Evolutionary conservation across 1,140 invertebrate species (phyloP).

Genomic region (Elymnias hypermnestra): DNA sequence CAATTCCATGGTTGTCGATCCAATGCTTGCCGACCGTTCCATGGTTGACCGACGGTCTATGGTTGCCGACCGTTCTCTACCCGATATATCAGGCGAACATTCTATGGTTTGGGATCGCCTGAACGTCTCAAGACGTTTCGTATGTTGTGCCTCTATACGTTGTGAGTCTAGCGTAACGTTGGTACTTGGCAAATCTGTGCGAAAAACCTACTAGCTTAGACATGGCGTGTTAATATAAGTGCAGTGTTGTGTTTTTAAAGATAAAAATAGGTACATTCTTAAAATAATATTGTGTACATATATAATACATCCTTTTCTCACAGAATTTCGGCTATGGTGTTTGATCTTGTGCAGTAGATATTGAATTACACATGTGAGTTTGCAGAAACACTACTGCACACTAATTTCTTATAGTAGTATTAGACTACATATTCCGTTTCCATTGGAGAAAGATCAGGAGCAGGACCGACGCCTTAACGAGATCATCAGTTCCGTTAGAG

Average conservation of each 20-base stretch:
- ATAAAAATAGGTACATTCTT: no score
- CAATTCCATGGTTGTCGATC: conserved; percentile 4
- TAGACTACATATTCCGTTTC: no score
- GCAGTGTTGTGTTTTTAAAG: conserved; percentile 17
- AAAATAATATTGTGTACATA: no score
- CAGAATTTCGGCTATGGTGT: no score
- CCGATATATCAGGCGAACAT: conserved; percentile 10
- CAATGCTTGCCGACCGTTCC: conserved; percentile 10
- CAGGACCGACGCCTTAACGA: no score
- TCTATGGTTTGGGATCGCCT: conserved; percentile 23
- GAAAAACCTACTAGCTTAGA: conserved; percentile 60
- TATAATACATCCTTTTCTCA: no score
- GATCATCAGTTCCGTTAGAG: no score
- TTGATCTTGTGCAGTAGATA: no score
- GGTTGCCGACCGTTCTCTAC: conserved; percentile 14
- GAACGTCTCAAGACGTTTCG: conserved; percentile 24
- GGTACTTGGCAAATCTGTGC: conserved; percentile 55
- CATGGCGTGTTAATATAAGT: conserved; percentile 30
- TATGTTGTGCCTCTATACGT: conserved; percentile 39
- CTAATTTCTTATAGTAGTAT: no score
- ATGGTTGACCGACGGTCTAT: conserved; percentile 9
- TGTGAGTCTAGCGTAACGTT: conserved; percentile 50
- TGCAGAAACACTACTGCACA: no score
- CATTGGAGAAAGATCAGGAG: no score
- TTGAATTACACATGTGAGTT: no score